Percentiles rank a stretch among this genome's conserved stretches.
Conservation (phyloP, 2,797 vertebrate species). For the Muraenolepis orangiensis region DNA sequence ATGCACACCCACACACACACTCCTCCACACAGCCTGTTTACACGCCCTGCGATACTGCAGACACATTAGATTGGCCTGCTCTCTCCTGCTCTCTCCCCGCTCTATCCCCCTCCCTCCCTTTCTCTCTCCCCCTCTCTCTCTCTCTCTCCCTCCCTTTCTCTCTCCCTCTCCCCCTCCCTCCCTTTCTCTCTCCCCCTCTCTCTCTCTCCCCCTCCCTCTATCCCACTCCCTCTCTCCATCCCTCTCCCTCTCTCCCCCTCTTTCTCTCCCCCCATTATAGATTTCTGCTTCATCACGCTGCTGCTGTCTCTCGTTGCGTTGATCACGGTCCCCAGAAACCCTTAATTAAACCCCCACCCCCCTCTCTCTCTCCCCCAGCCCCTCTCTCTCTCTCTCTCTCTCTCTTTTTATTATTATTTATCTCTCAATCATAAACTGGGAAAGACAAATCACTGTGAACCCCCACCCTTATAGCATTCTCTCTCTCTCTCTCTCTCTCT, state of each 20-base stretch:
- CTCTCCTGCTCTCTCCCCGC: conserved; percentile 41
- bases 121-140: too few relatives aligned
- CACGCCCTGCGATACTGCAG: conserved; percentile 52
- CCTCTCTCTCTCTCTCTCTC: background rate
- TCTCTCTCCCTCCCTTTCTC: too few relatives aligned
- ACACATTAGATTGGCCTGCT: conserved; percentile 48
- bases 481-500: conserved; percentile 22
- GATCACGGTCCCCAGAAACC: conserved; percentile 72
- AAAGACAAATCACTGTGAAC: background rate
- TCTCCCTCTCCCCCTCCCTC: too few relatives aligned
- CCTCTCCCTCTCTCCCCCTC: too few relatives aligned
- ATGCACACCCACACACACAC: background rate
- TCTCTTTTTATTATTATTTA: conserved; percentile 45
- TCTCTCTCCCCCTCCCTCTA: background rate
- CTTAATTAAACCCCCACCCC: conserved; percentile 65
- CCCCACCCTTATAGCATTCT: conserved; percentile 54
- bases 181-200: background rate
- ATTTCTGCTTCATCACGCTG: conserved; percentile 69
- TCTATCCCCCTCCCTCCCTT: too few relatives aligned
- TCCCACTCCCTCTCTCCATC: background rate
- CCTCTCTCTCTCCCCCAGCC: too few relatives aligned
- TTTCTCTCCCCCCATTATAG: conserved; percentile 42
- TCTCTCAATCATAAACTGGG: conserved; percentile 35
- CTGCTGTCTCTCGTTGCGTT: conserved; percentile 63
- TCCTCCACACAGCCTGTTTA: conserved; percentile 44